These are phyloP conservation scores for Poecile atricapillus DNA, from an alignment of 2,113 vertebrate species.

Conservation along the genomic window DNA sequence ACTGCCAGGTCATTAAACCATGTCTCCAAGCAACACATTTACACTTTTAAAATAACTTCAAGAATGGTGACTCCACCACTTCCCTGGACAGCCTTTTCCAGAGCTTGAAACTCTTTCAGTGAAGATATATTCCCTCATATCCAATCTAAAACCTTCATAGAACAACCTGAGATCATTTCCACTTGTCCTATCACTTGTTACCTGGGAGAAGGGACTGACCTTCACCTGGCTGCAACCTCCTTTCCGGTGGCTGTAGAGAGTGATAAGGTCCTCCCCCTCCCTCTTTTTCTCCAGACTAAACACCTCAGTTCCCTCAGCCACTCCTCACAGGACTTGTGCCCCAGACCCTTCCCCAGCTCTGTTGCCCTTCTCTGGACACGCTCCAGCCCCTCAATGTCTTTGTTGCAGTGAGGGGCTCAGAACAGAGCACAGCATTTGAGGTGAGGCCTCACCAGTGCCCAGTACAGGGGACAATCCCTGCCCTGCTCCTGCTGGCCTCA, in stretches of 20 bases:
- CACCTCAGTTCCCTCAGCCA: accelerated
- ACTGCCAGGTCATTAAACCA: neutral
- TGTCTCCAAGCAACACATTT: neutral
- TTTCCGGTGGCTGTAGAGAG: neutral
- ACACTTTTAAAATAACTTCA: neutral
- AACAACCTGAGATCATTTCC: neutral
- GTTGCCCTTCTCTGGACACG: accelerated
- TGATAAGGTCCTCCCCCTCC: neutral
- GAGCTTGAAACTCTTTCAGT: neutral
- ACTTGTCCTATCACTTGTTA: neutral
- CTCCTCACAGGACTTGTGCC: accelerated
- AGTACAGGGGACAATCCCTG: accelerated
- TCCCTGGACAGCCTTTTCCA: neutral
- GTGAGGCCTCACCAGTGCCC: accelerated
- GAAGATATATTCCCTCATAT: neutral
- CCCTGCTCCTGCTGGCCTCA: neutral
- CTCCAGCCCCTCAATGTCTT: neutral
- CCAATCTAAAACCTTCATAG: neutral
- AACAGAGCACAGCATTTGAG: neutral
- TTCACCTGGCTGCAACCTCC: neutral
- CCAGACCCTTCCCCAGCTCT: neutral
- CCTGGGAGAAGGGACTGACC: neutral
- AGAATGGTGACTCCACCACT: neutral
- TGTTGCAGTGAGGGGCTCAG: neutral
- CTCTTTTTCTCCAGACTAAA: neutral